Conservation (phyloP, 2,888 invertebrate genomes). For the Lycocerus yunnanus region DNA sequence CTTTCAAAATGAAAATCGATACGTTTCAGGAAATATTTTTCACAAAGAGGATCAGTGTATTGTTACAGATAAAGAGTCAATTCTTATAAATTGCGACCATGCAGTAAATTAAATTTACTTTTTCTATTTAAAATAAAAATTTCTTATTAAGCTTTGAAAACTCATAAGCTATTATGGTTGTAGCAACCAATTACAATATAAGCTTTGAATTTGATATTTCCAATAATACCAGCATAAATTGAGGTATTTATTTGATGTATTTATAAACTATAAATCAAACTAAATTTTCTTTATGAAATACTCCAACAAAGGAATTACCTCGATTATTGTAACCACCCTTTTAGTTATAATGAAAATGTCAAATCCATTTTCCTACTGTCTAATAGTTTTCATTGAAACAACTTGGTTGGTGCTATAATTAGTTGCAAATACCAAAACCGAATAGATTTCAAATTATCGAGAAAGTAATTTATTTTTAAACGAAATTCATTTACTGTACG, state of each 20-base stretch:
- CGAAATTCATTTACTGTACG: neutral
- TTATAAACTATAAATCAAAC: neutral
- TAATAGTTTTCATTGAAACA: constrained; percentile 2
- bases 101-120: neutral
- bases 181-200: neutral
- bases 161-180: neutral
- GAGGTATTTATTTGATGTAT: neutral
- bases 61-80: constrained; percentile 1
- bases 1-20: constrained; percentile 21
- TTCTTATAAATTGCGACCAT: neutral
- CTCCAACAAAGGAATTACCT: constrained; percentile 2
- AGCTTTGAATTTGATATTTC: neutral
- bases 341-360: constrained; percentile 2
- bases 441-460: neutral
- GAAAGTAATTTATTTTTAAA: neutral
- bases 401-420: neutral
- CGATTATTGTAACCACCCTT: neutral
- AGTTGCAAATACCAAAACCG: neutral
- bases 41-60: constrained; percentile 5
- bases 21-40: neutral
- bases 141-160: neutral
- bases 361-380: neutral
- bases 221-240: neutral
- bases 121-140: neutral
- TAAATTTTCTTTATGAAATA: constrained; percentile 1